phyloP scores from a whole-genome alignment of 2,113 vertebrate species.

The Donacobius atricapilla region DNA sequence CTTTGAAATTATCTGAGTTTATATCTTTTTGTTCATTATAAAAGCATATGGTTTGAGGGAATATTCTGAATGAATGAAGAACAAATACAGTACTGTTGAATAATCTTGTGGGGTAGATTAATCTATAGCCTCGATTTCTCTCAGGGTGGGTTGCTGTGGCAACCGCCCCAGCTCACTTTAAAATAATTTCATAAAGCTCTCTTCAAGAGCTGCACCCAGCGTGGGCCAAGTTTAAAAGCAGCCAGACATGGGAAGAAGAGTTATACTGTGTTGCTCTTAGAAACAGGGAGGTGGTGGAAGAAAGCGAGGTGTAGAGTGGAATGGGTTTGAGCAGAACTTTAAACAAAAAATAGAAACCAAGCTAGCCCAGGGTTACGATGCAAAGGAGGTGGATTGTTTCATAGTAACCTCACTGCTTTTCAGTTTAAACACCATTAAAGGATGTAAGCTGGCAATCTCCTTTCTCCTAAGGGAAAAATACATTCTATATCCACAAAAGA shows the following conservation, averaged over 20 bases:
- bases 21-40: constrained; percentile 53
- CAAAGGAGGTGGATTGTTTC: constrained; percentile 14
- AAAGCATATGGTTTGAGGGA: constrained; percentile 66
- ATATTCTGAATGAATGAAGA: constrained; percentile 73
- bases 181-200: constrained; percentile 80
- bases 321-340: constrained; percentile 28
- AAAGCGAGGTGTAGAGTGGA: constrained; percentile 20
- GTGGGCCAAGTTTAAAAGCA: constrained; percentile 82
- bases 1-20: constrained; percentile 63
- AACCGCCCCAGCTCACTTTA: constrained; percentile 79
- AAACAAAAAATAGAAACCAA: constrained; percentile 62
- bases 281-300: constrained; percentile 59
- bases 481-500: not conserved
- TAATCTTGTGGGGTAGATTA: constrained; percentile 80
- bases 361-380: constrained; percentile 47
- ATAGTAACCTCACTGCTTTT: constrained; percentile 42
- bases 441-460: constrained; percentile 3
- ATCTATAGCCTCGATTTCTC: constrained; percentile 79
- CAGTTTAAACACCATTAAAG: constrained; percentile 37
- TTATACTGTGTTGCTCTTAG: constrained; percentile 67
- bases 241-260: constrained; percentile 73
- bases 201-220: constrained; percentile 79
- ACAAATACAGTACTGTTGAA: constrained; percentile 74
- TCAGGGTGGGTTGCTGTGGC: constrained; percentile 82
- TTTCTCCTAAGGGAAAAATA: constrained; percentile 44